Evolutionary conservation across 2,113 vertebrate genomes (phyloP).

Genomic region (Leuciscus idus): DNA sequence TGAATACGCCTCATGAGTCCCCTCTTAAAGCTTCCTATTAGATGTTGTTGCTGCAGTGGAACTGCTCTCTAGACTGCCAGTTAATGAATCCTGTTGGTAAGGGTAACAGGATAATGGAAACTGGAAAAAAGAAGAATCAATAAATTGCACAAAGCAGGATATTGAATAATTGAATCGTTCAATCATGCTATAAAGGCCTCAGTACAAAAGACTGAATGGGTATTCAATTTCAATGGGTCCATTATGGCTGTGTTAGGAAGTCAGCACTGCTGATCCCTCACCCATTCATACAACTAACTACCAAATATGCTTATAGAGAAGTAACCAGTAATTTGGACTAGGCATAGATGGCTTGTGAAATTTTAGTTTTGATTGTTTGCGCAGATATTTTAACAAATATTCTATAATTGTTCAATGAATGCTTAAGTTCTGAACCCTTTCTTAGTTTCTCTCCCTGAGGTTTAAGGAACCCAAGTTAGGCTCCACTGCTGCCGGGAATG

Average conservation of each 20-base stretch:
- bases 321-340: background rate
- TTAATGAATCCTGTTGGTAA: conserved; percentile 37
- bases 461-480: conserved; percentile 9
- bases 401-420: background rate
- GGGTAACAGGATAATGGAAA: conserved; percentile 49
- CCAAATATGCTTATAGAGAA: conserved; percentile 1
- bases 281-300: conserved; percentile 1
- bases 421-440: background rate
- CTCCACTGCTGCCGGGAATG: conserved; percentile 34
- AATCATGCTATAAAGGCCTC: conserved; percentile 50
- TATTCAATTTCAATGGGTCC: conserved; percentile 49
- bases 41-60: background rate
- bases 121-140: conserved; percentile 47
- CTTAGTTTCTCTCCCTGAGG: conserved; percentile 18
- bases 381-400: background rate
- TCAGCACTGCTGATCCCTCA: conserved; percentile 26
- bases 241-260: conserved; percentile 23
- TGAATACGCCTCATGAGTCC: background rate
- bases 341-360: background rate
- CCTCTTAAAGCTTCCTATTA: conserved; percentile 4
- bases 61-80: conserved; percentile 6
- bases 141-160: conserved; percentile 53
- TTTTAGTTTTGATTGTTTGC: background rate
- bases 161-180: conserved; percentile 57
- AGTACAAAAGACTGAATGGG: conserved; percentile 41